Evolutionary conservation across 1,140 invertebrate species (phyloP).

Genomic region (Drosophila rhopaloa): DNA sequence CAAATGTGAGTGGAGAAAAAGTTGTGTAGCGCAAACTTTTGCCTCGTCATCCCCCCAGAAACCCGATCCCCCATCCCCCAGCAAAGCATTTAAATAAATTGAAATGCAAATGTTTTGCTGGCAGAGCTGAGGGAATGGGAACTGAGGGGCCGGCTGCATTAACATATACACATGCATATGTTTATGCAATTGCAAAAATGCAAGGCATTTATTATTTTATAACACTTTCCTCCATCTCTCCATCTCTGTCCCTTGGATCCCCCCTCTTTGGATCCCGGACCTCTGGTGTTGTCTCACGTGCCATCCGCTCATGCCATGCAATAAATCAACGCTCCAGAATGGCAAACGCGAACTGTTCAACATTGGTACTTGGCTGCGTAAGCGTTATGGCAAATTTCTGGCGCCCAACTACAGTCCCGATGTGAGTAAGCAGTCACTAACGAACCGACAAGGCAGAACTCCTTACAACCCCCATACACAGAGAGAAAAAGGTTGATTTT

Average conservation of each 20-base stretch:
- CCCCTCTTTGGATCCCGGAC: background rate
- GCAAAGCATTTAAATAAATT: conserved; percentile 82
- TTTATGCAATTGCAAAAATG: conserved; percentile 82
- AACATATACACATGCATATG: conserved; percentile 82
- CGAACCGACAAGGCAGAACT: conserved; percentile 42
- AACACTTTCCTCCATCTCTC: conserved; percentile 56
- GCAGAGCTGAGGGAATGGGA: background rate
- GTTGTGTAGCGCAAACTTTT: conserved; percentile 64
- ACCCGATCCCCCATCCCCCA: conserved; percentile 4
- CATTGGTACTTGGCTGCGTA: conserved; percentile 87
- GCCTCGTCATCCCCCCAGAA: conserved; percentile 36
- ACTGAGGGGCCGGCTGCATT: conserved; percentile 48
- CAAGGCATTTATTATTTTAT: conserved; percentile 83
- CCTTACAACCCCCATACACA: conserved; percentile 4
- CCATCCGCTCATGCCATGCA: conserved; percentile 66
- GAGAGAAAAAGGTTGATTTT: conserved; percentile 11
- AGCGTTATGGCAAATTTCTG: conserved; percentile 87
- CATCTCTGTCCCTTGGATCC: conserved; percentile 20
- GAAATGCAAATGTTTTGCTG: conserved; percentile 76
- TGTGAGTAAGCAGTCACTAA: conserved; percentile 84
- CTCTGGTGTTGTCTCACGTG: conserved; percentile 65
- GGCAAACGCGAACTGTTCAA: conserved; percentile 88
- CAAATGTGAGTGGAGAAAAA: conserved; percentile 88
- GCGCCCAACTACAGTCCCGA: conserved; percentile 87
- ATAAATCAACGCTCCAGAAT: conserved; percentile 85